Percentiles rank a stretch among this genome's conserved stretches.
phyloP scores from a whole-genome alignment of 2,797 vertebrate species.

The Peromyscus aztecus region DNA sequence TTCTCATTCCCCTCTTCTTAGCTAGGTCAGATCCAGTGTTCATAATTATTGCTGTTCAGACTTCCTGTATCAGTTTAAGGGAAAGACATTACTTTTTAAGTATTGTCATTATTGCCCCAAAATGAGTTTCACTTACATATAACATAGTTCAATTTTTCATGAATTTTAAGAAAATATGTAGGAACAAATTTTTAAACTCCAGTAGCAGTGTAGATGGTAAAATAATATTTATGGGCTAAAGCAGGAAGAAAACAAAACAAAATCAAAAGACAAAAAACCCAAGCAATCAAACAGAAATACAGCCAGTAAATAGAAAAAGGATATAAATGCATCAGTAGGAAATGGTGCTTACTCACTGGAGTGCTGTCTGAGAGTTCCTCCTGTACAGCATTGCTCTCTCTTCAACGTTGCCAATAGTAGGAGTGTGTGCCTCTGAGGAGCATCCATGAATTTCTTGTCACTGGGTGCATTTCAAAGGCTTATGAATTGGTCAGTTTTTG shows the following conservation, averaged over 20 bases:
- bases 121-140: not conserved
- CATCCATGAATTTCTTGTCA: not conserved
- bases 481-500: not conserved
- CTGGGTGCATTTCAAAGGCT: not conserved
- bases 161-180: not conserved
- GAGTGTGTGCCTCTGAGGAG: not conserved
- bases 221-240: not conserved
- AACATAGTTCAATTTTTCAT: constrained; percentile 26
- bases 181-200: not conserved
- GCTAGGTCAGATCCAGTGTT: not conserved
- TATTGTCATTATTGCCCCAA: not conserved
- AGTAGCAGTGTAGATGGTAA: not conserved
- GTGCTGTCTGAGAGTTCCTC: not conserved
- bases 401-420: not conserved
- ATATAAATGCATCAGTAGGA: not conserved
- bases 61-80: not conserved
- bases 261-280: not conserved
- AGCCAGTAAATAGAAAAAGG: not conserved
- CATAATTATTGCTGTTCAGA: not conserved
- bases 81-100: not conserved
- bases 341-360: not conserved
- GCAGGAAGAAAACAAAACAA: not conserved
- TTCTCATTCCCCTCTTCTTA: not conserved
- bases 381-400: not conserved
- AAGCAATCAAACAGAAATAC: not conserved